Evolutionary conservation across 2,888 invertebrate species (phyloP).

Genomic region (Brachynemurus nebulosus): DNA sequence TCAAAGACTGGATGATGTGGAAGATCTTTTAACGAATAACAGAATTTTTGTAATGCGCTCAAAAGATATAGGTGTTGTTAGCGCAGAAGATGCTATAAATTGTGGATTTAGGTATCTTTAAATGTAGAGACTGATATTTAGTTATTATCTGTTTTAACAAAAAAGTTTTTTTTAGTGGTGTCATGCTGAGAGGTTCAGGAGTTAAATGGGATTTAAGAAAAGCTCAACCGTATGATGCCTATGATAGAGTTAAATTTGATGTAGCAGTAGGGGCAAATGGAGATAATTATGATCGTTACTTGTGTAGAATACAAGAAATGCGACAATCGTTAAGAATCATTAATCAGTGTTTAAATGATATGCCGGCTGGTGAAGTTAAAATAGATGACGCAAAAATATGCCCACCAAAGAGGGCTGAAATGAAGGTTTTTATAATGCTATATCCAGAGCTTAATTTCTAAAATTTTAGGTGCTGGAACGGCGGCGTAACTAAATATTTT

Average conservation of each 20-base stretch:
- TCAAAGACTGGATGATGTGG: slow-evolving; percentile 70
- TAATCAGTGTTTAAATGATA: slow-evolving; percentile 66
- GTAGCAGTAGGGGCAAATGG: slow-evolving; percentile 68
- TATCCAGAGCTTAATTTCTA: no score
- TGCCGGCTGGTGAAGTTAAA: slow-evolving; percentile 66
- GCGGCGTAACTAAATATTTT: not conserved
- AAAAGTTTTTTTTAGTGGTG: slow-evolving; percentile 36
- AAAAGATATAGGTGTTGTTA: slow-evolving; percentile 55
- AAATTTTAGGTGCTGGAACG: no score
- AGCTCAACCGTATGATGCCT: slow-evolving; percentile 70
- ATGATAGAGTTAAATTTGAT: slow-evolving; percentile 71
- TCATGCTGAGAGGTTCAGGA: slow-evolving; percentile 67
- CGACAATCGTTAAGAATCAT: slow-evolving; percentile 66
- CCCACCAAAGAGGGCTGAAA: slow-evolving; percentile 59
- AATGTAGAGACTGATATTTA: not conserved
- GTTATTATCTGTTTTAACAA: not conserved
- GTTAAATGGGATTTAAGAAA: slow-evolving; percentile 82
- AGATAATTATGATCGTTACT: slow-evolving; percentile 66
- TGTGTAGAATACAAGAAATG: not conserved
- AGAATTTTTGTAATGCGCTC: slow-evolving; percentile 59
- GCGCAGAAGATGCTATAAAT: slow-evolving; percentile 63
- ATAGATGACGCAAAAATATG: slow-evolving; percentile 68
- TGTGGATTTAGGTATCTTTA: slow-evolving; percentile 44
- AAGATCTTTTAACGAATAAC: slow-evolving; percentile 63
- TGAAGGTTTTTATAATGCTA: no score